Conservation (phyloP, 2,113 vertebrate species). For the Eolophus roseicapilla region DNA sequence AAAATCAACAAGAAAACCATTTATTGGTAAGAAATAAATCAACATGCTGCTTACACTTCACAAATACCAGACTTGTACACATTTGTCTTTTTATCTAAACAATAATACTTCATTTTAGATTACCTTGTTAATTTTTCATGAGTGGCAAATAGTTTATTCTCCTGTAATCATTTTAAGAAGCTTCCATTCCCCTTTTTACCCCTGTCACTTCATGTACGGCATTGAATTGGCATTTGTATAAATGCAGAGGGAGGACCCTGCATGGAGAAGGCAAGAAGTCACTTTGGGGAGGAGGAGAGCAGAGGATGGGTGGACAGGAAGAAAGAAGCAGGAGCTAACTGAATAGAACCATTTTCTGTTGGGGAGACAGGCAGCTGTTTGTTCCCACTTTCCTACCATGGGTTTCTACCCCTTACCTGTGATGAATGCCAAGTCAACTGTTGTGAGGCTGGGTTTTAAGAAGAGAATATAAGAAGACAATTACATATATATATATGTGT, state of each 20-base stretch:
- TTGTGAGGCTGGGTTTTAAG: not conserved
- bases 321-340: not conserved
- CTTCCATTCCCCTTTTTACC: not conserved
- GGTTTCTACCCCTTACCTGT: not conserved
- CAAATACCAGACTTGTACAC: not conserved
- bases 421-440: not conserved
- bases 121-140: not conserved
- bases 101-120: not conserved
- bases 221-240: not conserved
- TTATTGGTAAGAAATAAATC: not conserved
- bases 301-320: not conserved
- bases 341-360: not conserved
- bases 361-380: not conserved
- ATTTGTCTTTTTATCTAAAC: not conserved
- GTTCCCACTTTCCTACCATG: not conserved
- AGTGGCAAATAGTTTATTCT: not conserved
- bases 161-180: not conserved
- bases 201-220: rapidly evolving
- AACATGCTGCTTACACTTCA: not conserved
- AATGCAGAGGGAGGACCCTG: not conserved
- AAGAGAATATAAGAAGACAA: not conserved
- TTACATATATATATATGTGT: not conserved
- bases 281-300: not conserved
- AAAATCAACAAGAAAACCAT: not conserved
- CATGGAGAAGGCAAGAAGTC: not conserved